Evolutionary conservation across 2,888 invertebrate species (phyloP).

Genomic region (Macroteleia sp.): DNA sequence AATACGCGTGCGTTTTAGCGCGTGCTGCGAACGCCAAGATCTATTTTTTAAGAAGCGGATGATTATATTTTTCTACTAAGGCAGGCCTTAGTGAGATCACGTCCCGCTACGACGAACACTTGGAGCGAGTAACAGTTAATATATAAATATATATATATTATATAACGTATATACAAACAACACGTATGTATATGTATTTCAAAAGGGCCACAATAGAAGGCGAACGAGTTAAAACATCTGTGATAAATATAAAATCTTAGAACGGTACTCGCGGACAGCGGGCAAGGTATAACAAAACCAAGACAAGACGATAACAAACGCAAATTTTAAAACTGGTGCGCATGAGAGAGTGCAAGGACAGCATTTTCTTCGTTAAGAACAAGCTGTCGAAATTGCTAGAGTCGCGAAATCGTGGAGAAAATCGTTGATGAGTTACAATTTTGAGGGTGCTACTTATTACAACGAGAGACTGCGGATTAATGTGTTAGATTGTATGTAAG

Average conservation of each 20-base stretch:
- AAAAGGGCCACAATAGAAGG: constrained; percentile 62
- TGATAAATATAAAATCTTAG: constrained; percentile 76
- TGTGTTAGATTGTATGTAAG: constrained; percentile 12
- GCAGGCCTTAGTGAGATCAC: constrained; percentile 82
- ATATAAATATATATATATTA: constrained; percentile 43
- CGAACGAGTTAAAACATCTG: constrained; percentile 74
- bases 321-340: constrained; percentile 18
- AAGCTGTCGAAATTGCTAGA: constrained; percentile 52
- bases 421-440: constrained; percentile 17
- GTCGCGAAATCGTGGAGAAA: constrained; percentile 49
- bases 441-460: constrained; percentile 39
- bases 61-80: constrained; percentile 84
- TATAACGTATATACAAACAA: constrained; percentile 33
- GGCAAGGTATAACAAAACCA: constrained; percentile 50
- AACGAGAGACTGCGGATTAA: constrained; percentile 42
- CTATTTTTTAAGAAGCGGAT: constrained; percentile 84
- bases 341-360: constrained; percentile 27
- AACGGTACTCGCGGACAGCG: constrained; percentile 57
- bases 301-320: neutral
- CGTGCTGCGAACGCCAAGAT: constrained; percentile 80
- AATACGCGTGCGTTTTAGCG: constrained; percentile 75
- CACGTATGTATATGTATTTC: constrained; percentile 49
- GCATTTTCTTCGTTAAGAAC: constrained; percentile 30
- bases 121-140: constrained; percentile 34
- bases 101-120: constrained; percentile 60